phyloP scores from a whole-genome alignment of 1,140 invertebrate genomes.

The Drosophila subpulchrella region DNA sequence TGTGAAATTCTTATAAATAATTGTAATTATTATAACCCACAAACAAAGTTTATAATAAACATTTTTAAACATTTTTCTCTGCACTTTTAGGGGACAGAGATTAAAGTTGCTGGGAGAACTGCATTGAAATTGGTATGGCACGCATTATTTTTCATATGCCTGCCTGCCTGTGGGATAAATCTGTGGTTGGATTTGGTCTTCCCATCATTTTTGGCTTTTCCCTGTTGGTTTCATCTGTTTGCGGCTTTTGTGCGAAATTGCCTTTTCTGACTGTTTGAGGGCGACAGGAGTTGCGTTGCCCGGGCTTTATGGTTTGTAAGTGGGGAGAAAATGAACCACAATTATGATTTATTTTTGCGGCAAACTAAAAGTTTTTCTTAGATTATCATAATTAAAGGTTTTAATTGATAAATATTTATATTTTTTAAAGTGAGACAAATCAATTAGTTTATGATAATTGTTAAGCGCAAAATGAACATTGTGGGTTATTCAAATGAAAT shows the following conservation, averaged over 20 bases:
- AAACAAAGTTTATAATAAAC: background rate
- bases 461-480: too few relatives aligned
- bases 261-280: constrained; percentile 44
- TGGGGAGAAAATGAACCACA: constrained; percentile 10
- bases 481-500: too few relatives aligned
- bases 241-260: constrained; percentile 77
- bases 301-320: constrained; percentile 5
- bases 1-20: too few relatives aligned
- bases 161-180: constrained; percentile 68
- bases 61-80: background rate
- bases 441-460: too few relatives aligned
- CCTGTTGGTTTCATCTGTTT: constrained; percentile 71
- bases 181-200: constrained; percentile 53
- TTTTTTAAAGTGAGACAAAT: too few relatives aligned
- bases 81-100: constrained; percentile 6
- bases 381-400: background rate
- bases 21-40: too few relatives aligned
- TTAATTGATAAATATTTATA: background rate
- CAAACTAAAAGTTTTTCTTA: background rate
- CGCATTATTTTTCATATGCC: constrained; percentile 78
- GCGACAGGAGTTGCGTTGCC: constrained; percentile 10
- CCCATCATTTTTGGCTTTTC: constrained; percentile 50
- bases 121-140: constrained; percentile 52
- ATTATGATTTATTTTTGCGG: constrained; percentile 10
- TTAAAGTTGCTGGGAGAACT: constrained; percentile 22